Conservation (phyloP, 2,113 vertebrate genomes). For the Gallinago media region DNA sequence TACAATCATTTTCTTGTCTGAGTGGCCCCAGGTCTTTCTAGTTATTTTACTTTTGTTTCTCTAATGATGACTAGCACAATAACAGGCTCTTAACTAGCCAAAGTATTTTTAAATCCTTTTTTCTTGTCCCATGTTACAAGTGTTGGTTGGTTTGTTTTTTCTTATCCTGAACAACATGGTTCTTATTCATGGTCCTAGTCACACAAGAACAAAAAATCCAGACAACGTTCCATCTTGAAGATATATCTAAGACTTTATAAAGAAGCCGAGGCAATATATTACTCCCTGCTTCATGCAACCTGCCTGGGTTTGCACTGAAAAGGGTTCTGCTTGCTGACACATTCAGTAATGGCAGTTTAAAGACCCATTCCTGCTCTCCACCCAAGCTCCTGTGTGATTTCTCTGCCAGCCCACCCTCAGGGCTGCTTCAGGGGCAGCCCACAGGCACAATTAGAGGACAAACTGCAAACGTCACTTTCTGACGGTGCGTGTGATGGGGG, state of each 20-base stretch:
- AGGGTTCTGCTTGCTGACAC: background rate
- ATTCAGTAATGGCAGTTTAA: background rate
- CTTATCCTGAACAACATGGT: background rate
- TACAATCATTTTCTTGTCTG: background rate
- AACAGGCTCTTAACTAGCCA: background rate
- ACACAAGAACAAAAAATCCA: background rate
- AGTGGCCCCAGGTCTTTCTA: background rate
- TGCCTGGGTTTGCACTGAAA: background rate
- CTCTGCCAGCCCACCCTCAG: background rate
- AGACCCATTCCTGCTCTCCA: background rate
- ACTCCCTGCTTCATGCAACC: background rate
- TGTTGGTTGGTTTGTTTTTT: background rate
- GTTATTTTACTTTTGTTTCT: background rate
- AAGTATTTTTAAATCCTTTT: background rate
- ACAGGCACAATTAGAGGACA: constrained; percentile 49
- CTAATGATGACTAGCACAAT: background rate
- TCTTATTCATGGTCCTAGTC: background rate
- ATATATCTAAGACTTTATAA: background rate
- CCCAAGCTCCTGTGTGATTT: background rate
- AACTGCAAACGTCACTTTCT: background rate
- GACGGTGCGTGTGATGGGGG: background rate
- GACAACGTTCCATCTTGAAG: background rate
- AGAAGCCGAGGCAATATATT: background rate
- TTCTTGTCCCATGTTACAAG: background rate
- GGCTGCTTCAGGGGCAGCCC: constrained; percentile 13